Conservation (phyloP, 1,140 invertebrate genomes). For the Zeugodacus cucurbitae region DNA sequence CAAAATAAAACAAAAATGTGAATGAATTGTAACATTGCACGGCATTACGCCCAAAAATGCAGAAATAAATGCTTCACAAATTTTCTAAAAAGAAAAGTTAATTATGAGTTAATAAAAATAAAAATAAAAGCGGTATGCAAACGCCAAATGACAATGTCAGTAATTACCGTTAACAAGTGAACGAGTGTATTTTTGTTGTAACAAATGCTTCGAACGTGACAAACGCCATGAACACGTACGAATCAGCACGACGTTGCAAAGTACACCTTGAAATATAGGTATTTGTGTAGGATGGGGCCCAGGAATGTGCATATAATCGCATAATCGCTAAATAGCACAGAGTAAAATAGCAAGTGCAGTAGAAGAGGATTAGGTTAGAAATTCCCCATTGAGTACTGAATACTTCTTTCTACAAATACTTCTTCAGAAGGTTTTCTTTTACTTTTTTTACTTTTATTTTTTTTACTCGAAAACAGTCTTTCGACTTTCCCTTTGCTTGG, state of each 20-base stretch:
- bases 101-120: background rate
- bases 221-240: background rate
- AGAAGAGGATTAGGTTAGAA: background rate
- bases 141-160: background rate
- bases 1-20: too few species aligned
- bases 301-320: background rate
- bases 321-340: background rate
- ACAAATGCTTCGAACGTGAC: background rate
- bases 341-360: background rate
- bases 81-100: too few species aligned
- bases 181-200: background rate
- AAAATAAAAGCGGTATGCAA: background rate
- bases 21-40: too few species aligned
- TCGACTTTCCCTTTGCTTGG: too few species aligned
- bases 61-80: background rate
- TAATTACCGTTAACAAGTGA: slow-evolving; percentile 28
- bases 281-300: background rate
- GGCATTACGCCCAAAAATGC: too few species aligned
- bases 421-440: too few species aligned
- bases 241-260: too few species aligned
- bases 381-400: background rate
- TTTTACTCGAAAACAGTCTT: too few species aligned
- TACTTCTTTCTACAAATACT: too few species aligned
- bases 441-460: too few species aligned
- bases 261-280: background rate